Base-by-base conservation (phyloP, 2,888 invertebrate genomes). In the Suillia variegata region DNA sequence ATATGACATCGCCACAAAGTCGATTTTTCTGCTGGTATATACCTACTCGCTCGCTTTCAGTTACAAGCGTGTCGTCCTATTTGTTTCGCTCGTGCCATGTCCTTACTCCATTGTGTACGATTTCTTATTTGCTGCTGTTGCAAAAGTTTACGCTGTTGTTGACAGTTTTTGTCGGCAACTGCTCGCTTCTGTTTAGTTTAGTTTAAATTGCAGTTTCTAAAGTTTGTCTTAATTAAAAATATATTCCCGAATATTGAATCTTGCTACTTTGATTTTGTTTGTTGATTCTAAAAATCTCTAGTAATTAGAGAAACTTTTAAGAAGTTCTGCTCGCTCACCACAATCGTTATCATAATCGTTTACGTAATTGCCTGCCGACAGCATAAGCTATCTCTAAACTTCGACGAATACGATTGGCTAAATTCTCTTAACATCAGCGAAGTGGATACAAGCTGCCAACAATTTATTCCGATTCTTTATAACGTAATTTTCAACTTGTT, bases 141-240 rank as follows among this genome's bases (percentile, higher is more conserved):
- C 17, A 31, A 55, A 55, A 45, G 22, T 55, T 55, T 21, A 6
- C 26, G 2, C 47, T 55, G 55, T 18, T 48, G 55, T 55, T 55
- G 55, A 48, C 55, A 55, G 48, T 31, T 18, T 55, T 55, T 55
- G 47, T 55, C 55, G 48, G 33, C 47, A 55, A 47, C 47, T 45
- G 22, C 47, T 2, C 20, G 24, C 48, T 31, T 55, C 12, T 13
- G 15, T 12, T 8, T 10, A 8, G 53, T 53, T 38, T 20, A 18
- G 45, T 20, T 5, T 6, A 45, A 45, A 45, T 45, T 8, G 13
- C 20, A 17, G 45, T 20, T 45, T 24, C 18, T 54, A 45, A 54
- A 42, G 54, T 42, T 54, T 20, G 12, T 17, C 17, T 54, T 45
- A 54, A 54, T 54, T 54, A 54, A 38, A 38, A 38, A 38, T 38